phyloP scores from a whole-genome alignment of 2,888 invertebrate genomes.

The Belgica antarctica region DNA sequence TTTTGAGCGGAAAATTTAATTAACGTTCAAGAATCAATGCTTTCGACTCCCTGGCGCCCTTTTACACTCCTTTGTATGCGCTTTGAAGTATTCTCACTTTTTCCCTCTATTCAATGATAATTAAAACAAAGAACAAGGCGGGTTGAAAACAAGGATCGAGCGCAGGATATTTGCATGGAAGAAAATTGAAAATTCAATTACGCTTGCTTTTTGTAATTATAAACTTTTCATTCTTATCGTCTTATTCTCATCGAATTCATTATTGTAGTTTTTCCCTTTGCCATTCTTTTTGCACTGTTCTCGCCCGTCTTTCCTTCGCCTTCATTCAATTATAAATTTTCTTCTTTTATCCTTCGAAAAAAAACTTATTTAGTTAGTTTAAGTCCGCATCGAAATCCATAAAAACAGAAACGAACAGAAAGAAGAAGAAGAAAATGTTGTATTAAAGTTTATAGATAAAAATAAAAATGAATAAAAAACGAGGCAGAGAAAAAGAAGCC shows the following conservation, averaged over 20 bases:
- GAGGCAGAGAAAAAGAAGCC: constrained; percentile 21
- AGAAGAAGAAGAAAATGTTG: not conserved
- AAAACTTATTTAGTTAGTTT: constrained; percentile 1
- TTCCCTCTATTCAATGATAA: constrained; percentile 18
- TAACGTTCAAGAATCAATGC: constrained; percentile 29
- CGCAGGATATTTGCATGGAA: constrained; percentile 37
- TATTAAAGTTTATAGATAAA: constrained; percentile 33
- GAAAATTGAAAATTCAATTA: constrained; percentile 37
- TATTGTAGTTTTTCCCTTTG: not conserved
- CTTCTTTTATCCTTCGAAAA: constrained; percentile 5
- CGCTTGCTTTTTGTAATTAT: constrained; percentile 42
- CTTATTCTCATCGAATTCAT: constrained; percentile 38
- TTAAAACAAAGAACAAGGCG: constrained; percentile 11
- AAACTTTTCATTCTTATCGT: constrained; percentile 42
- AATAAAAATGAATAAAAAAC: constrained; percentile 24
- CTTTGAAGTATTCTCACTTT: not conserved
- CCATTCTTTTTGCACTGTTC: not conserved
- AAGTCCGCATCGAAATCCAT: constrained; percentile 25
- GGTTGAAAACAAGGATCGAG: not conserved
- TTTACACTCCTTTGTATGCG: not conserved
- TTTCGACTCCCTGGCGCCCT: too few relatives aligned
- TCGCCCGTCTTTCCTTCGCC: not conserved
- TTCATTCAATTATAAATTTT: constrained; percentile 27
- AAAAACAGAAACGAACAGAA: constrained; percentile 1
- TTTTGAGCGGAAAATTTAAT: constrained; percentile 5